Percentiles rank a stretch among this genome's conserved stretches.
Conservation (phyloP, 1,140 invertebrate species). For the Neoseiulus cucumeris region DNA sequence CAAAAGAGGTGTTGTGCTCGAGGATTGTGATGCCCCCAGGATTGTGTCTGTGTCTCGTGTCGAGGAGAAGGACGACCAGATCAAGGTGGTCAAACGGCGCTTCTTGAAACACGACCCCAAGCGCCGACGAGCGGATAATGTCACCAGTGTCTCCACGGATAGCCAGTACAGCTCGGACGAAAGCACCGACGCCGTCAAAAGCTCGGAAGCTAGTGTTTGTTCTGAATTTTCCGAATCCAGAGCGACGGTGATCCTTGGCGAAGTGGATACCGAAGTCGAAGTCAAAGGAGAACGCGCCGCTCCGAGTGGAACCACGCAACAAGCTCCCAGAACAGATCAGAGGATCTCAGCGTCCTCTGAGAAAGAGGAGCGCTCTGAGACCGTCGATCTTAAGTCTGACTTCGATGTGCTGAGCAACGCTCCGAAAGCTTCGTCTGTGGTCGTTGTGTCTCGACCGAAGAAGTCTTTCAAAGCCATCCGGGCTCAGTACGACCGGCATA, state of each 20-base stretch:
- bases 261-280: neutral
- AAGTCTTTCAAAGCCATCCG: conserved; percentile 6
- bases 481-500: neutral
- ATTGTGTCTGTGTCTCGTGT: neutral
- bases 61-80: neutral
- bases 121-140: neutral
- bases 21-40: neutral
- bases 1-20: neutral
- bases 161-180: conserved; percentile 9
- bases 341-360: conserved; percentile 3
- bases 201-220: neutral
- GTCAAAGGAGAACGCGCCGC: too few relatives aligned
- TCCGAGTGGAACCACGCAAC: too few relatives aligned
- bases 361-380: conserved; percentile 4
- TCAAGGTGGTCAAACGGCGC: conserved; percentile 3
- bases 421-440: too few relatives aligned
- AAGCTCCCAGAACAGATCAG: neutral
- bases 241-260: neutral
- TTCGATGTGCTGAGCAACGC: too few relatives aligned
- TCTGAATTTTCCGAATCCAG: neutral
- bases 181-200: neutral
- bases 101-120: conserved; percentile 7
- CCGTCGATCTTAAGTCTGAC: too few relatives aligned
- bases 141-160: neutral
- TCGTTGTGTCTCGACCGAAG: neutral